A percentile compares a stretch with the other conserved stretches of the same genome.
Conservation (phyloP, 2,888 invertebrate genomes). For the Coenonympha glycerion region DNA sequence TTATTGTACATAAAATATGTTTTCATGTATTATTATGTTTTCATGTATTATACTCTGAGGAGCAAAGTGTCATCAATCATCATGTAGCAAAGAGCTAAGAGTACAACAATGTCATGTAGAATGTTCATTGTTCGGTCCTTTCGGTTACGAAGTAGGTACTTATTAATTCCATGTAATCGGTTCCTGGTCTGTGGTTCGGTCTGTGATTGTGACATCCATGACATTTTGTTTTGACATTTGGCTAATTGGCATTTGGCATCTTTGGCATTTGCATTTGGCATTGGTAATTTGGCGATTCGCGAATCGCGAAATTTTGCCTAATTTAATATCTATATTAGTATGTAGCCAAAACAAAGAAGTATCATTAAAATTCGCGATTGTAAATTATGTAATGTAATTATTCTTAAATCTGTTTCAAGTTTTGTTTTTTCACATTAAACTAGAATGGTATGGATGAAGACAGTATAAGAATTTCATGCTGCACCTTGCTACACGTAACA, state of each 20-base stretch:
- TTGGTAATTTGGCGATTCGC: background rate
- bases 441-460: background rate
- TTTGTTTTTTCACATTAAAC: background rate
- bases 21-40: too few species aligned
- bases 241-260: too few species aligned
- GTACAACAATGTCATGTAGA: too few species aligned
- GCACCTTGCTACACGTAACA: conserved; percentile 3
- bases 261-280: background rate
- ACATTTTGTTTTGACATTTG: background rate
- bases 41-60: too few species aligned
- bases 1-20: too few species aligned
- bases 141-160: too few species aligned
- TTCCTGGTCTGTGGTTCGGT: too few species aligned
- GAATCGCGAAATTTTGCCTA: background rate
- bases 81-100: too few species aligned
- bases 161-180: too few species aligned
- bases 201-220: too few species aligned
- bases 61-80: too few species aligned
- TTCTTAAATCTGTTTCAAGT: background rate
- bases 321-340: background rate
- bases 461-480: background rate
- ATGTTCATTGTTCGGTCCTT: too few species aligned
- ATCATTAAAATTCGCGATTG: background rate
- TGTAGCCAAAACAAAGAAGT: background rate
- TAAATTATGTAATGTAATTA: background rate